Conservation (phyloP, 1,140 invertebrate genomes). For the Yoshiicerus persimilis region DNA sequence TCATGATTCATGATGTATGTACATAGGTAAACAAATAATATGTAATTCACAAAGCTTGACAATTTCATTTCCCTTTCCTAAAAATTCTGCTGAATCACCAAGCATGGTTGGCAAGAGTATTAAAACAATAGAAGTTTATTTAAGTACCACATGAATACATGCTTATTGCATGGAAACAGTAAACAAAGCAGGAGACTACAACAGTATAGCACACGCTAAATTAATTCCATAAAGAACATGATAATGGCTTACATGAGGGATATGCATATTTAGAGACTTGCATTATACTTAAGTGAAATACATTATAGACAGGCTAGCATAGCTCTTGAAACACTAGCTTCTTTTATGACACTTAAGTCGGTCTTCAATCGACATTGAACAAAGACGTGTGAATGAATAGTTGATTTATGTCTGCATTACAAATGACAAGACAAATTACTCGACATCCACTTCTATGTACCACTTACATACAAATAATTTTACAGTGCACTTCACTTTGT, state of each 20-base stretch:
- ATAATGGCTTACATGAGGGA: not conserved
- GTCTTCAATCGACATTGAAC: conserved; percentile 13
- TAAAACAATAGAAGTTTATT: not conserved
- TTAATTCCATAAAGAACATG: too few relatives aligned
- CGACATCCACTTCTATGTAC: not conserved
- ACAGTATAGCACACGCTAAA: not conserved
- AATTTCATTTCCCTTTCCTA: conserved; percentile 4
- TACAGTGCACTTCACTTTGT: not conserved
- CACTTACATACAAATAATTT: not conserved
- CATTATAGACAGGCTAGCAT: not conserved
- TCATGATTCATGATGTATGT: too few relatives aligned
- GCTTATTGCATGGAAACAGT: not conserved
- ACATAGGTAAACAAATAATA: not conserved
- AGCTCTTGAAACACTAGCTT: not conserved
- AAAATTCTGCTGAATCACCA: not conserved
- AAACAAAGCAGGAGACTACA: too few relatives aligned
- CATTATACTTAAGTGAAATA: too few relatives aligned
- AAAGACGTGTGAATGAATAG: not conserved
- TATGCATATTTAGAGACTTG: too few relatives aligned
- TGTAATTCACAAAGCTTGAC: not conserved
- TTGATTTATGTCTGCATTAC: conserved; percentile 8
- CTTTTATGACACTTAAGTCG: not conserved
- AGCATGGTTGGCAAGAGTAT: not conserved
- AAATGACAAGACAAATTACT: conserved; percentile 1
- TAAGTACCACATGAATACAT: not conserved